phyloP scores from a whole-genome alignment of 2,797 vertebrate genomes.

The Hemibagrus guttatus region DNA sequence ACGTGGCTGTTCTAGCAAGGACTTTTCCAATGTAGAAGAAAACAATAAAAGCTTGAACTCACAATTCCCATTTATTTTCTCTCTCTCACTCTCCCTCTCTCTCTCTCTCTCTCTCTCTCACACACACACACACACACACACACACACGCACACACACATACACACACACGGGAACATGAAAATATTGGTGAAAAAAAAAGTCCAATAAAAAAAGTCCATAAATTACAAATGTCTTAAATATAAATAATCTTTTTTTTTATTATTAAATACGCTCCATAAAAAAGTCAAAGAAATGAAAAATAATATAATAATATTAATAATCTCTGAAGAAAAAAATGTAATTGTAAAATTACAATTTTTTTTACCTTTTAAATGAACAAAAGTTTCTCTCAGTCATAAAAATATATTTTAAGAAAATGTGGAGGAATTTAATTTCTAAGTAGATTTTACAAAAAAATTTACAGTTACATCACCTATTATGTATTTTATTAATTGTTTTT shows the following conservation, averaged over 20 bases:
- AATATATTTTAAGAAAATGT: not conserved
- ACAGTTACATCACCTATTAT: not conserved
- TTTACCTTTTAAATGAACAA: not conserved
- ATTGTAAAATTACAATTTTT: not conserved
- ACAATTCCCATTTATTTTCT: not conserved
- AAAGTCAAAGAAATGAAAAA: not conserved
- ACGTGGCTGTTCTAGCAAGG: constrained; percentile 71
- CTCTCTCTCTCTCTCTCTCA: not conserved
- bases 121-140: constrained; percentile 9
- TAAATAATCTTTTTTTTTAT: not conserved
- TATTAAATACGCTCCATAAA: not conserved
- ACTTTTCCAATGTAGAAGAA: constrained; percentile 68
- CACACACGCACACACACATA: not conserved
- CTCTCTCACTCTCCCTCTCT: not conserved
- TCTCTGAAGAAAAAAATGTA: not conserved
- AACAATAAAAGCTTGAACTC: constrained; percentile 71
- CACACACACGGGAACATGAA: not conserved
- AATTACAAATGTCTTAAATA: not conserved
- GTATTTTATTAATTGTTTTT: not conserved
- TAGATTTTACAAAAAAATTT: not conserved
- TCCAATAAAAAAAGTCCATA: too few species aligned
- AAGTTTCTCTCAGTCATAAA: not conserved
- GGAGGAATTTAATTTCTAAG: not conserved
- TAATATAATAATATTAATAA: not conserved
- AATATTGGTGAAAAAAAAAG: not conserved